Percentiles rank a stretch among this genome's conserved stretches.
Conservation (phyloP, 2,888 invertebrate species). For the Folsomia candida region DNA sequence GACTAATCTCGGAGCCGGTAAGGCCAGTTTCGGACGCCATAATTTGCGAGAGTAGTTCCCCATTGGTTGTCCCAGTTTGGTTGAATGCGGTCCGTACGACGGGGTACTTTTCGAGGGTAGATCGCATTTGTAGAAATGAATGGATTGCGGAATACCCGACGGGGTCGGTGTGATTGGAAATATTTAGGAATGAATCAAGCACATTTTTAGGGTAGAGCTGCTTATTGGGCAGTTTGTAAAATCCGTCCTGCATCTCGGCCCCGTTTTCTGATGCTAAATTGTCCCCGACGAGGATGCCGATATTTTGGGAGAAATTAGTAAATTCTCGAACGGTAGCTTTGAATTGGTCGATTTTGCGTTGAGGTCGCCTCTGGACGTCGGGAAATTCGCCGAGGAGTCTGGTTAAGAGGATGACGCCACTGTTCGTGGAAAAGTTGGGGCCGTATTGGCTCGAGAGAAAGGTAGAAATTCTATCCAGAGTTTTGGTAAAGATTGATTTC, state of each 20-base stretch:
- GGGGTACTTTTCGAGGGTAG: no score
- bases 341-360: constrained; percentile 15
- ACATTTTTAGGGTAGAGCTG: constrained; percentile 34
- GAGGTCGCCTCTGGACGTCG: constrained; percentile 1
- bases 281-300: constrained; percentile 27
- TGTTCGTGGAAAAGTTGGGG: constrained; percentile 7
- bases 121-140: no score
- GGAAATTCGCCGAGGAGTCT: no score
- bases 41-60: no score
- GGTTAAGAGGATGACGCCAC: no score
- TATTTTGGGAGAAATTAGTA: background rate
- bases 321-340: constrained; percentile 9
- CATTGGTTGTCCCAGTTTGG: no score
- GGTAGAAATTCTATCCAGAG: constrained; percentile 4
- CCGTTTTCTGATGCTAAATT: constrained; percentile 18
- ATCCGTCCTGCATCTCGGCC: constrained; percentile 8
- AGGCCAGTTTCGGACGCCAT: no score
- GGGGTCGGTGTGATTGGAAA: no score
- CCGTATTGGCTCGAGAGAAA: constrained; percentile 1
- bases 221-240: constrained; percentile 21
- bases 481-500: constrained; percentile 16
- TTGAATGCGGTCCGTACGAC: no score
- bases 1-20: constrained; percentile 18
- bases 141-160: no score
- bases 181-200: no score